Base-by-base conservation (phyloP, 1,140 invertebrate genomes). In the Bombus superbus region DNA sequence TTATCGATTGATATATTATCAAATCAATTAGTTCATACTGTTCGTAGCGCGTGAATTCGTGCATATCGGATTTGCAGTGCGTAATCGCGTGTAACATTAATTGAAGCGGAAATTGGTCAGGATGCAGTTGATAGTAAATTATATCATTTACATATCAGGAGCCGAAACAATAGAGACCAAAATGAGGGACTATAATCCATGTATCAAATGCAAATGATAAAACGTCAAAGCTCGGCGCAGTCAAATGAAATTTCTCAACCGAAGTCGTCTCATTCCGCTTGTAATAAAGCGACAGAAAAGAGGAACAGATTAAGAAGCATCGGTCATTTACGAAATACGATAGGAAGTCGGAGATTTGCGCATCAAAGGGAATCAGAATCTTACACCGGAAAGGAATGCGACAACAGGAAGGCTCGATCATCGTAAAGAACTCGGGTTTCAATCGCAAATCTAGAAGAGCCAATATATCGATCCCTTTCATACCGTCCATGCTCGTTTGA, bases 81-180 rank as follows among this genome's bases (percentile, higher is more conserved):
- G 53, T 83, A 77, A 83, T 77, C 18, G 62, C 25, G 2, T 32
- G 25, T 18, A 53, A 64, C 81, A 32, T 69, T 72, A 64, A 82
- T 82, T 22, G 53, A 74, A 42, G 47, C 40, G 53, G 40, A 64
- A 83, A 83, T 83, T 77, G 62, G 35, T 68, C 74, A 22, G n/a
- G 3, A 35, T 18, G 47, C 44, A 40, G 35, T 76, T 59, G 75
- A 84, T 84, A 83, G 62, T 32, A 22, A 76, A 83, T 78, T 78
- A 78, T 44, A 78, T 40, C 32, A 57, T 64, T 74, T 40, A 32
- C 32, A n/a, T 15, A 42, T 57, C 47, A 73, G 42, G 42, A 75
- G 15, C 3, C 32, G 32, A 35, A 83, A 74, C 72, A 76, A 40
- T 44, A 15, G 35, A n/a, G 25, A 32, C 47, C 47, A 35, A 77